phyloP scores from a whole-genome alignment of 2,888 invertebrate species.

The Cheilosia scutellata region DNA sequence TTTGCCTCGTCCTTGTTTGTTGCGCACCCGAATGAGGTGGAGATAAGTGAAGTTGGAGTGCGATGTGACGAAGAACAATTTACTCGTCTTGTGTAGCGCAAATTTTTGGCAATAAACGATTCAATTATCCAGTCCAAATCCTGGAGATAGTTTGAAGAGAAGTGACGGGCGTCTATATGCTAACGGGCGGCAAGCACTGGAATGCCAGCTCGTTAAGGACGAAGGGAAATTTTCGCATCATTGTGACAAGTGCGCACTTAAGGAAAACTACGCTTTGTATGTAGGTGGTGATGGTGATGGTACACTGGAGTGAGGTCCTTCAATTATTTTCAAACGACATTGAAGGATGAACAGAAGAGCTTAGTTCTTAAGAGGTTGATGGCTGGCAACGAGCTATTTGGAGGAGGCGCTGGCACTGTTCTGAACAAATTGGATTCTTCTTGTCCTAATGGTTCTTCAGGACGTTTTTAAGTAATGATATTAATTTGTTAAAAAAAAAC shows the following conservation, averaged over 20 bases:
- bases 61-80: constrained; percentile 48
- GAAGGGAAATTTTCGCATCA: constrained; percentile 46
- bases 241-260: constrained; percentile 61
- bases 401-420: constrained; percentile 1
- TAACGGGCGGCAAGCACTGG: not conserved
- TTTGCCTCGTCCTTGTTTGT: constrained; percentile 26
- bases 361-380: constrained; percentile 26
- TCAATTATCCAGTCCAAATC: constrained; percentile 66
- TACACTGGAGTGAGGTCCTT: constrained; percentile 10
- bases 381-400: constrained; percentile 28
- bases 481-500: constrained; percentile 8
- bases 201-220: constrained; percentile 57
- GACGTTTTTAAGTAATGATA: constrained; percentile 25
- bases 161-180: constrained; percentile 35
- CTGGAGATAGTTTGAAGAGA: constrained; percentile 36
- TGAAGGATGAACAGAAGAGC: constrained; percentile 26
- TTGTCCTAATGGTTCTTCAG: constrained; percentile 38
- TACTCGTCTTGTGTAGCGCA: constrained; percentile 54
- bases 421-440: constrained; percentile 45
- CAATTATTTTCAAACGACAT: constrained; percentile 50
- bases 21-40: not conserved
- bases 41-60: not conserved
- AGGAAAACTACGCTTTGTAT: constrained; percentile 10
- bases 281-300: not conserved
- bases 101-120: constrained; percentile 71